phyloP scores from a whole-genome alignment of 2,888 invertebrate species.

The Megamerina dolium region DNA sequence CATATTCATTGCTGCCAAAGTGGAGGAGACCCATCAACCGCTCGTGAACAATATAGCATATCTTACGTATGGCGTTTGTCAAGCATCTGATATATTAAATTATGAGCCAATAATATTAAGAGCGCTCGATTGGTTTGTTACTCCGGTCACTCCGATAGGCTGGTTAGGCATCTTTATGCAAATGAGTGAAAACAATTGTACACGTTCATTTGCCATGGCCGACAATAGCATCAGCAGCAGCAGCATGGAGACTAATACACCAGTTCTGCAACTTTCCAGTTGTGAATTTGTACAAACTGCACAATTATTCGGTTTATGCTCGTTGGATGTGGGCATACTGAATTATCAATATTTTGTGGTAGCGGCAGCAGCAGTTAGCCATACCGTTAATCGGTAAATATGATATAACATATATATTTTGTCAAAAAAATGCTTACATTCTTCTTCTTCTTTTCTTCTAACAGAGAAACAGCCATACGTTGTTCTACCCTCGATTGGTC shows the following conservation, averaged over 20 bases:
- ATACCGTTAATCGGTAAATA: constrained; percentile 61
- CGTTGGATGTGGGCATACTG: constrained; percentile 78
- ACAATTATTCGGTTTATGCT: constrained; percentile 83
- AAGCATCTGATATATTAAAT: constrained; percentile 71
- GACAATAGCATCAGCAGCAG: constrained; percentile 10
- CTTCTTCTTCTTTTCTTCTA: background rate
- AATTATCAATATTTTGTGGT: constrained; percentile 78
- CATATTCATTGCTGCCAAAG: constrained; percentile 77
- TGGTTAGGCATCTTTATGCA: constrained; percentile 96
- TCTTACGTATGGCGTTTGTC: constrained; percentile 96
- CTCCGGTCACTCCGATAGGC: constrained; percentile 82
- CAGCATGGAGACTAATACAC: too few relatives aligned
- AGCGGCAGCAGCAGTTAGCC: constrained; percentile 86
- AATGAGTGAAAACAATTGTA: constrained; percentile 57
- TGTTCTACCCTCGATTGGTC: constrained; percentile 77
- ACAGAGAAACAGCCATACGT: constrained; percentile 61
- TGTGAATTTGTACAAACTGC: constrained; percentile 78
- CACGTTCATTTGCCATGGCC: constrained; percentile 31
- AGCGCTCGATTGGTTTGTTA: constrained; percentile 80
- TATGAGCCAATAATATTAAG: constrained; percentile 73
- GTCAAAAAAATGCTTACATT: constrained; percentile 22
- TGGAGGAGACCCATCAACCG: constrained; percentile 98
- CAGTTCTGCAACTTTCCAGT: constrained; percentile 84
- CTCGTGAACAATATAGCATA: constrained; percentile 92
- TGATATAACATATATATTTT: too few relatives aligned